Base-by-base conservation (phyloP, 2,888 invertebrate genomes). In the Ptilodon capucinus region DNA sequence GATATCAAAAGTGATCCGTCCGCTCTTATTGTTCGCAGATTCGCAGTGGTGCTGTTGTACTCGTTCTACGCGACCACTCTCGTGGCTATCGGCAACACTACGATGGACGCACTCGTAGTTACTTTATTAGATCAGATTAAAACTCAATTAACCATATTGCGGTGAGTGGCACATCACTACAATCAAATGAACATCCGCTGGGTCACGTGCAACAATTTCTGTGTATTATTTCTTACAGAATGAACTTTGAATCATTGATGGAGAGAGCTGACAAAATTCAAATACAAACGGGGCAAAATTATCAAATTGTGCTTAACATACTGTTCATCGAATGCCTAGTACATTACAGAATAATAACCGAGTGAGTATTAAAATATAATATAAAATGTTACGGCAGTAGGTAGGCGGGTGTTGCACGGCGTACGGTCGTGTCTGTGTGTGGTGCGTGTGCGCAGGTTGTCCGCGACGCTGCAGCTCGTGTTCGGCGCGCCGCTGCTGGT, bases 61-160 rank as follows among this genome's bases (percentile, higher is more conserved):
- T 78, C 84, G 23, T 79, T 72, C 68, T 78, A 76, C 60, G 70
- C 70, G 9, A 84, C 81, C 2, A 72, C 76, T 8, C 54, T 84
- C 40, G 81, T 81, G 16, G 85, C 78, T 8, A 64, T 85, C 32
- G 84, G 83, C 13, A 84, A 86, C 52, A 86, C 85, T 5, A 77
- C 83, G 18, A 84, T 81, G 82, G 85, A 86, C 46, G 82, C 84
- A 0, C 79, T 85, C 43, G 71, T 85, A 19, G 82, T 71, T 2
- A 77, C 83, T 3, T 58, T 84, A 4, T 60, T 85, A 30, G 71
- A 71, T 48, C 81, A 80, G 56, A 80, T 80, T 53, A 72, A 76
- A 49, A 79, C 78, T 0, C 84, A 85, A 48, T 51, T 85, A 5
- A 69, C 44, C 16, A 81, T 85, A 28, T 54, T 84, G 5, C 68